phyloP scores from a whole-genome alignment of 2,797 vertebrate species.

The Mionectes olivaceus region DNA sequence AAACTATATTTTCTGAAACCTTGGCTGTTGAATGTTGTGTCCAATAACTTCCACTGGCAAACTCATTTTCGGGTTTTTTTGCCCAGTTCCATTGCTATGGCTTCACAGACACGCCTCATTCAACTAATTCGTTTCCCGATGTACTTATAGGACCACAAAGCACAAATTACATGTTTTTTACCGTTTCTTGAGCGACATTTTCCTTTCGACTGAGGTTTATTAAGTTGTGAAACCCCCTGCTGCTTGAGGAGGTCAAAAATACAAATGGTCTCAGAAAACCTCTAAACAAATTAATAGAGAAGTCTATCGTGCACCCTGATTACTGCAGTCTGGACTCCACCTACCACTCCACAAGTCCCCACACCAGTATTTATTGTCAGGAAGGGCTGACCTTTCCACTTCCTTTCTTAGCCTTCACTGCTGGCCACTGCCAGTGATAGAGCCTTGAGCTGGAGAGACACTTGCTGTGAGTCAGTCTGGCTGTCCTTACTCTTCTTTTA shows the following conservation, averaged over 20 bases:
- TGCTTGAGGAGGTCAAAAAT: background rate
- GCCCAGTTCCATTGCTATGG: rapidly evolving
- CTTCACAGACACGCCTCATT: background rate
- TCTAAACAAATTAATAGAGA: background rate
- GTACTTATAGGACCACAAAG: background rate
- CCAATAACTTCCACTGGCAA: background rate
- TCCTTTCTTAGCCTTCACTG: background rate
- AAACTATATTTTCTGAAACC: background rate
- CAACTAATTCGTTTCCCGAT: background rate
- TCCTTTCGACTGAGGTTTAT: background rate
- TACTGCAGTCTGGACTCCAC: background rate
- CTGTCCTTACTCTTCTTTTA: background rate
- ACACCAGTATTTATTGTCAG: background rate
- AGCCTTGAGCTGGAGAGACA: background rate
- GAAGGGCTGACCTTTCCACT: background rate
- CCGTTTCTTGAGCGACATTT: background rate
- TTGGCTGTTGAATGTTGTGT: background rate
- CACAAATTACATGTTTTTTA: background rate
- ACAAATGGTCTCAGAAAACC: background rate
- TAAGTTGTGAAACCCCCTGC: background rate
- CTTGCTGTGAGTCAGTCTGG: background rate
- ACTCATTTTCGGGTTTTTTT: background rate
- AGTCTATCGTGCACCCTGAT: background rate
- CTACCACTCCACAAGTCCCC: background rate
- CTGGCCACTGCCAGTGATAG: background rate